phyloP scores from a whole-genome alignment of 2,113 vertebrate species.

The Marmota flaviventris region DNA sequence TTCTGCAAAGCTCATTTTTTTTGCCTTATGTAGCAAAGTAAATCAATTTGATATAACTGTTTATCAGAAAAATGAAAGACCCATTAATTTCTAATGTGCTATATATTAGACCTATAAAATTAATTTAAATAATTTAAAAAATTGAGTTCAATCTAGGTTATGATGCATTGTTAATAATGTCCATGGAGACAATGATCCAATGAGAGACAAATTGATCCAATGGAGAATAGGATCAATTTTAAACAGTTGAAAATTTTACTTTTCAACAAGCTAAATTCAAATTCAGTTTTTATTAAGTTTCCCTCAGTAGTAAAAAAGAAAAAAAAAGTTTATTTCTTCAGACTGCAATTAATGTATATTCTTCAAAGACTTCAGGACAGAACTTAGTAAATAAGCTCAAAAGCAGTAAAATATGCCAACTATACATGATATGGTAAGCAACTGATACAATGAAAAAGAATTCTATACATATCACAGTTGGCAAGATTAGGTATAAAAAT shows the following conservation, averaged over 20 bases:
- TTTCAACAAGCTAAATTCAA: conserved; percentile 45
- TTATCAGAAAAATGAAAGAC: conserved; percentile 6
- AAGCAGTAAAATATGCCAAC: conserved; percentile 17
- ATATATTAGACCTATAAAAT: conserved; percentile 2
- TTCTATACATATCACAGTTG: not conserved
- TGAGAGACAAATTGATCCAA: no score
- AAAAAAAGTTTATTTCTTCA: conserved; percentile 27
- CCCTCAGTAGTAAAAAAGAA: not conserved
- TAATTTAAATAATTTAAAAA: not conserved
- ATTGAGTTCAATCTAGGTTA: conserved; percentile 9
- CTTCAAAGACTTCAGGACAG: conserved; percentile 48
- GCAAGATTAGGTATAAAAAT: conserved; percentile 43
- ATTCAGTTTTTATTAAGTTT: conserved; percentile 46
- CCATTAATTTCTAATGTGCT: conserved; percentile 11
- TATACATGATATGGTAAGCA: not conserved
- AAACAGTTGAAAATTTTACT: conserved; percentile 41
- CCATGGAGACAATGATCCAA: not conserved
- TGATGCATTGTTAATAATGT: conserved; percentile 41
- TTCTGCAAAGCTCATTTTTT: conserved; percentile 13
- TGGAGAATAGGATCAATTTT: not conserved
- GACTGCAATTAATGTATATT: not conserved
- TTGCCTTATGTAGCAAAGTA: conserved; percentile 26
- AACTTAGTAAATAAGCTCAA: conserved; percentile 41
- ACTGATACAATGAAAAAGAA: conserved; percentile 10
- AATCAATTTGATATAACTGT: conserved; percentile 53